Evolutionary conservation across 2,113 vertebrate genomes (phyloP).

Genomic region (Cettia cetti): DNA sequence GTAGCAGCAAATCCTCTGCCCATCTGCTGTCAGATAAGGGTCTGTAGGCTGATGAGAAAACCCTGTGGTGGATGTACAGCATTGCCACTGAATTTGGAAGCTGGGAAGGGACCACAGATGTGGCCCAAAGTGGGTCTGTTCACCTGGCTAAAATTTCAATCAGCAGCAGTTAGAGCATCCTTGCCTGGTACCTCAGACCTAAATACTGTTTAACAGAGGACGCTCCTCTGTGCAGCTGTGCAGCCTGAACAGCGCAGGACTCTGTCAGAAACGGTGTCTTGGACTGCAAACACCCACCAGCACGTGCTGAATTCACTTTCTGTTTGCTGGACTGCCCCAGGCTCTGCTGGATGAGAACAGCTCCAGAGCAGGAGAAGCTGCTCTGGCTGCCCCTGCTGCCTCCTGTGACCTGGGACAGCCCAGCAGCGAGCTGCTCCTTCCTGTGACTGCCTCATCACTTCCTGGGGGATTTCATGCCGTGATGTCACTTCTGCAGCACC

Average conservation of each 20-base stretch:
- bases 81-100: not conserved
- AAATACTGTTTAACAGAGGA: fast-evolving
- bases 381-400: not conserved
- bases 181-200: not conserved
- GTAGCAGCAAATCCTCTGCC: not conserved
- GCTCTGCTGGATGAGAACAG: not conserved
- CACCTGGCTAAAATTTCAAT: not conserved
- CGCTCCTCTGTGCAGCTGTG: not conserved
- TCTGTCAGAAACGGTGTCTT: not conserved
- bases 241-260: not conserved
- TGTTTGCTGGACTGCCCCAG: not conserved
- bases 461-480: not conserved
- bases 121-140: not conserved
- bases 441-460: not conserved
- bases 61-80: not conserved
- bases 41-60: no score
- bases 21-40: no score
- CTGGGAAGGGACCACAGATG: not conserved
- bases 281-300: not conserved
- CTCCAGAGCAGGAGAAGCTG: not conserved
- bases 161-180: not conserved
- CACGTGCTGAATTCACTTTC: not conserved
- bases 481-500: not conserved
- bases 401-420: not conserved
- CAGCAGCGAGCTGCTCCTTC: not conserved